Evolutionary conservation across 2,888 invertebrate genomes (phyloP).

Genomic region (Hymenopus coronatus): DNA sequence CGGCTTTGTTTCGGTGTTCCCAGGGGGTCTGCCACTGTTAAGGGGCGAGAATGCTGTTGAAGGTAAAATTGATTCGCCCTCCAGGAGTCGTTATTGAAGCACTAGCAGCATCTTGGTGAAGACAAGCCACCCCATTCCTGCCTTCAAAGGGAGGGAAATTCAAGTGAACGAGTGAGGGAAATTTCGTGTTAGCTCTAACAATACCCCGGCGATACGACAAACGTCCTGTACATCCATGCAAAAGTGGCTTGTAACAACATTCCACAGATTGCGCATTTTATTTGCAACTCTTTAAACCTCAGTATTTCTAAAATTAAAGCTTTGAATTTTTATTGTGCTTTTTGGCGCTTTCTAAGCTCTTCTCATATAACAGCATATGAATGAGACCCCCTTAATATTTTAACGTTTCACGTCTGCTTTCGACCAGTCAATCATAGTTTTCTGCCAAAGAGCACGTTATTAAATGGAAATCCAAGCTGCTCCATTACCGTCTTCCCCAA

Average conservation of each 20-base stretch:
- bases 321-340: too few relatives aligned
- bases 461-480: too few relatives aligned
- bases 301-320: too few relatives aligned
- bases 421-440: too few relatives aligned
- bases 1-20: not conserved
- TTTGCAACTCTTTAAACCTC: too few relatives aligned
- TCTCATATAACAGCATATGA: too few relatives aligned
- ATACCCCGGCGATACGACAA: conserved; percentile 19
- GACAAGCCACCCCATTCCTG: not conserved
- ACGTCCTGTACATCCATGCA: not conserved
- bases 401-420: too few relatives aligned
- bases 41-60: not conserved
- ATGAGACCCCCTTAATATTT: too few relatives aligned
- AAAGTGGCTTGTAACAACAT: not conserved
- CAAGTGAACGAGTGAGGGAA: conserved; percentile 15
- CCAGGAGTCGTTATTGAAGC: conserved; percentile 13
- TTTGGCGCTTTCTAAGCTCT: too few relatives aligned
- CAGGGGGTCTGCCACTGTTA: not conserved
- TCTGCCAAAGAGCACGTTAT: too few relatives aligned
- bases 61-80: conserved; percentile 22
- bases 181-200: conserved; percentile 20
- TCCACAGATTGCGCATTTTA: not conserved
- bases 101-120: conserved; percentile 1
- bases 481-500: too few relatives aligned
- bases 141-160: conserved; percentile 16